phyloP scores from a whole-genome alignment of 2,113 vertebrate species.

The Silurus meridionalis region DNA sequence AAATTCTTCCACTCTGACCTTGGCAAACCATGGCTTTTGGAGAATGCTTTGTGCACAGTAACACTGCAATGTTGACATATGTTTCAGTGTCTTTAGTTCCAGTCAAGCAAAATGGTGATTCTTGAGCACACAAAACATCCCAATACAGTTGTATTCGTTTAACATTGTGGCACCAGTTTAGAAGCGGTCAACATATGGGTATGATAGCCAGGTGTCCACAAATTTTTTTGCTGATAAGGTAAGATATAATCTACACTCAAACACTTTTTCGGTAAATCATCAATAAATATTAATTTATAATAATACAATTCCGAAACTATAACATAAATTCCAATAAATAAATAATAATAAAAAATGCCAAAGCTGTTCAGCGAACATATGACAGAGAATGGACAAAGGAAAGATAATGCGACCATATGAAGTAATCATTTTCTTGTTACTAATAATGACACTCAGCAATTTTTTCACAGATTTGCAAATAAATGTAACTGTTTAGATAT shows the following conservation, averaged over 20 bases:
- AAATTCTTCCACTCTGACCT: neutral
- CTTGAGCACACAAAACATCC: neutral
- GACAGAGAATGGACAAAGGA: neutral
- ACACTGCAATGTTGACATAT: neutral
- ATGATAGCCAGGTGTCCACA: neutral
- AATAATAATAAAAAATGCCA: neutral
- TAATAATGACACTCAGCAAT: neutral
- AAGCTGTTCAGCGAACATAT: neutral
- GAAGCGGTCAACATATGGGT: neutral
- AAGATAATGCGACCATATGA: neutral
- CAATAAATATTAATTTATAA: neutral
- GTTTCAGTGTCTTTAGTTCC: neutral
- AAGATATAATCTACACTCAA: neutral
- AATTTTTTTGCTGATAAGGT: neutral
- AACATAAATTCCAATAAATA: neutral
- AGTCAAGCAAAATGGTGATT: neutral
- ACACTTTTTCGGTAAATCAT: neutral
- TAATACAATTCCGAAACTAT: neutral
- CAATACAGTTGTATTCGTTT: neutral
- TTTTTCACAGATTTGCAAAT: neutral
- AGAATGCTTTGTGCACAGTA: neutral
- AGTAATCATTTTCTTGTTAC: neutral
- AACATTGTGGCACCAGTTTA: neutral
- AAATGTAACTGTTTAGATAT: neutral
- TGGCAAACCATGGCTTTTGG: neutral